Evolutionary conservation across 1,140 invertebrate genomes (phyloP).

Genomic region (Drosophila funebris): DNA sequence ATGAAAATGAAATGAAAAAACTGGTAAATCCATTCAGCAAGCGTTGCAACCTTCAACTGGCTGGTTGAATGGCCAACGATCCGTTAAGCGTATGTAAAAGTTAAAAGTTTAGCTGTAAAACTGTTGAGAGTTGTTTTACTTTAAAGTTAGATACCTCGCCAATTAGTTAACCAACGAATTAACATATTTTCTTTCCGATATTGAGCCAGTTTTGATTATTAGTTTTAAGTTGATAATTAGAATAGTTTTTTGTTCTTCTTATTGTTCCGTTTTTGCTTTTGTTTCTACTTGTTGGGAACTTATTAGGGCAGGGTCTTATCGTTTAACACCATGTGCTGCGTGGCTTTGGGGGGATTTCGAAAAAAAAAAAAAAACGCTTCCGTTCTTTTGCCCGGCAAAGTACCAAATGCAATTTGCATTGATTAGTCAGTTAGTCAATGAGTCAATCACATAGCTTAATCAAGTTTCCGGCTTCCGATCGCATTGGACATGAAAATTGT

Average conservation of each 20-base stretch:
- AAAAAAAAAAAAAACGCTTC: constrained; percentile 37
- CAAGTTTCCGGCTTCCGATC: constrained; percentile 65
- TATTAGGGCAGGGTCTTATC: constrained; percentile 45
- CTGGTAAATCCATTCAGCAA: constrained; percentile 8
- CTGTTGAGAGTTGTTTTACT: constrained; percentile 8
- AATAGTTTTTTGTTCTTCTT: constrained; percentile 19
- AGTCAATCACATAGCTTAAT: not conserved
- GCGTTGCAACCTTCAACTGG: not conserved
- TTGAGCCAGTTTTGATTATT: constrained; percentile 22
- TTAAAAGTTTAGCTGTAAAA: constrained; percentile 2
- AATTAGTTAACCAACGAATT: constrained; percentile 30
- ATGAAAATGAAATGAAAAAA: not conserved
- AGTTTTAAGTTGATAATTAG: not conserved
- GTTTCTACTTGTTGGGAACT: not conserved
- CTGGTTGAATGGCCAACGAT: constrained; percentile 10
- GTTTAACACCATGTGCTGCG: constrained; percentile 39
- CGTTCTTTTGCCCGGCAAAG: constrained; percentile 52
- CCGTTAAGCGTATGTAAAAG: constrained; percentile 30
- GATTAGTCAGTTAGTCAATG: constrained; percentile 40
- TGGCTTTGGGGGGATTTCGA: too few relatives aligned
- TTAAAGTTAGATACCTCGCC: constrained; percentile 2
- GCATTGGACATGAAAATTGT: constrained; percentile 60
- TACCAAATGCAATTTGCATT: constrained; percentile 40
- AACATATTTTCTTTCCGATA: constrained; percentile 9
- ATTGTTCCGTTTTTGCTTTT: constrained; percentile 27